Evolutionary conservation across 2,888 invertebrate genomes (phyloP).

Genomic region (Hermaeophaga mercurialis): DNA sequence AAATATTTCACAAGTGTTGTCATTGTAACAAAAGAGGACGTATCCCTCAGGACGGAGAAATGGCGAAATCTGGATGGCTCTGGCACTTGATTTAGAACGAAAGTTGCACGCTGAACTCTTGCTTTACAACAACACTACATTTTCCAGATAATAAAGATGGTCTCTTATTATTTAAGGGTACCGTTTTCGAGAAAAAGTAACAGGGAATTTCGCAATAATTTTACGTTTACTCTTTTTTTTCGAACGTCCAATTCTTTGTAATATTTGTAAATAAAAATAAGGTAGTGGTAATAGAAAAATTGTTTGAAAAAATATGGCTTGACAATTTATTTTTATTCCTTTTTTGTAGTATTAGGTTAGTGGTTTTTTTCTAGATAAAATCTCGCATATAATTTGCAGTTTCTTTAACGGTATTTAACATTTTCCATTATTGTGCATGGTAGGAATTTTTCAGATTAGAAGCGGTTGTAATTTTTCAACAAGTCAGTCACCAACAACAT

Average conservation of each 20-base stretch:
- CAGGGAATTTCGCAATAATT: too few relatives aligned
- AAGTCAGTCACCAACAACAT: background rate
- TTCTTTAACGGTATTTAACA: too few relatives aligned
- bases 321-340: background rate
- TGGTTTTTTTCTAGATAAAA: too few relatives aligned
- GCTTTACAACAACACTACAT: conserved; percentile 1
- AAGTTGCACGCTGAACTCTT: conserved; percentile 40
- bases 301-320: too few relatives aligned
- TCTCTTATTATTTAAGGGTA: background rate
- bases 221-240: too few relatives aligned
- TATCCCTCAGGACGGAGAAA: conserved; percentile 42
- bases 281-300: too few relatives aligned
- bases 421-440: background rate
- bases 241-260: too few relatives aligned
- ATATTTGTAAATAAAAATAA: too few relatives aligned
- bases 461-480: background rate
- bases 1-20: conserved; percentile 43
- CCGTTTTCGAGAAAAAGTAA: background rate
- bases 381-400: too few relatives aligned
- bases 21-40: conserved; percentile 42
- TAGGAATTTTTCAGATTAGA: background rate
- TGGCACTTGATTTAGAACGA: conserved; percentile 48
- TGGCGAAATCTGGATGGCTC: conserved; percentile 35
- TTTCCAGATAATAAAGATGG: conserved; percentile 3
- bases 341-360: background rate